Base-by-base conservation (phyloP, 2,113 vertebrate genomes). In the Sprattus sprattus region DNA sequence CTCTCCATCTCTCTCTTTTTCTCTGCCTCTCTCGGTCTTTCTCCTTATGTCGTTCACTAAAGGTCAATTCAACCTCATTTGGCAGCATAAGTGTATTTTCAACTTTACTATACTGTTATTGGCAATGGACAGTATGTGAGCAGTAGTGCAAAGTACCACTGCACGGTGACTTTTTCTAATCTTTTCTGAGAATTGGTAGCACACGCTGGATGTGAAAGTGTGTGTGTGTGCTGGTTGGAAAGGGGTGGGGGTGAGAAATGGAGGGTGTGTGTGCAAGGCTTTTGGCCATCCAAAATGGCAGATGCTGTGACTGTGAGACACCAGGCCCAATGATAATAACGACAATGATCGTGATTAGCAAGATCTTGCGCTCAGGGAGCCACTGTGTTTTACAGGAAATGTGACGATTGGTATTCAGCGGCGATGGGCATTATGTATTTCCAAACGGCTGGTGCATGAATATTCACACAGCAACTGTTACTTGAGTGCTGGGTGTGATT, bases 401-500 rank as follows among this genome's bases (percentile, higher is more conserved):
- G 92, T 87, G 81, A 88, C 85, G 85, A 94, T 95, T 95, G 93
- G 92, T 95, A 95, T 95, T 94, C 93, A 93, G 87, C 85, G 86
- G 90, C 71, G 88, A 87, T 57, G 87, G 39, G 83, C 88, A 90
- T 90, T 92, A 93, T 94, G 91, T 88, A 92, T 92, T 85, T 86
- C 88, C 86, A 91, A 91, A 91, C 89, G 90, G 89, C 89, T 86
- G 87, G 89, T 52, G 81, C 91, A 95, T 95, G 92, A 94, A 95
- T 95, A 94, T 95, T 95, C 93, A 95, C 90, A 9, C 83, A 86
- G 85, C 88, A 86, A 87, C 90, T 92, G 93, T 91, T 91, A 92
- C 91, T 92, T 91, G 91, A 92, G 94, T 91, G 92, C 93, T 92
- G 91, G 92, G 90, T 94, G 92, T 93, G 94, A 94, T 92, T 92